These are phyloP conservation scores for Euborellia annulipes DNA, from an alignment of 1,140 invertebrate species.

Conservation along the genomic window DNA sequence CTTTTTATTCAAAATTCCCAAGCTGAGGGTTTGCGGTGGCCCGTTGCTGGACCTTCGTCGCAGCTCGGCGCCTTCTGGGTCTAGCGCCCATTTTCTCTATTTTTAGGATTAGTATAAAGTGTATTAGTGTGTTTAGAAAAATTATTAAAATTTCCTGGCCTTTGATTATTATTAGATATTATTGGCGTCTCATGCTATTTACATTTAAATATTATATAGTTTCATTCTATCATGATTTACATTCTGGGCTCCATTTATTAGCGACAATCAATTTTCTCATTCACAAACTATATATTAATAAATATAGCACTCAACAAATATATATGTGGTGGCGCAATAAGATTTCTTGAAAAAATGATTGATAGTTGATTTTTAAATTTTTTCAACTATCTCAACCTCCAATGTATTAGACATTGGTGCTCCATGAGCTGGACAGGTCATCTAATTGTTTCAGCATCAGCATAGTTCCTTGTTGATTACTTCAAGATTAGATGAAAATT, in stretches of 20 bases:
- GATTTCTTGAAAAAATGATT: conserved; percentile 36
- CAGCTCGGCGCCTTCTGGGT: conserved; percentile 19
- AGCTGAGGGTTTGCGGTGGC: conserved; percentile 57
- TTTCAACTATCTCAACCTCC: not conserved
- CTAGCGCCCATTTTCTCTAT: conserved; percentile 7
- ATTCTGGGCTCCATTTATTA: conserved; percentile 2
- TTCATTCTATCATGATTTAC: conserved; percentile 25
- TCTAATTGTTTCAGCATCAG: too few relatives aligned
- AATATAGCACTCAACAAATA: conserved; percentile 35
- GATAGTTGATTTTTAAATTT: not conserved
- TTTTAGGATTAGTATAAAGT: conserved; percentile 4
- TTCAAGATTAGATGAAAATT: too few relatives aligned
- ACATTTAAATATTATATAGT: conserved; percentile 25
- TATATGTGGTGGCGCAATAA: conserved; percentile 51
- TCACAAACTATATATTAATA: conserved; percentile 21
- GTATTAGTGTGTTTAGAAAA: conserved; percentile 12
- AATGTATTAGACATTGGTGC: not conserved
- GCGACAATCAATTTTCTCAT: not conserved
- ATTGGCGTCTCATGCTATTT: conserved; percentile 19
- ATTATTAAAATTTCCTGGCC: conserved; percentile 9
- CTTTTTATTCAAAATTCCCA: conserved; percentile 74
- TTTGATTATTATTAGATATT: conserved; percentile 17
- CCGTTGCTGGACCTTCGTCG: conserved; percentile 28
- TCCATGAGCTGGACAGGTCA: too few relatives aligned
- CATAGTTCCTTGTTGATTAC: too few relatives aligned